A percentile compares a stretch with the other conserved stretches of the same genome.
These are phyloP conservation scores for Sanderia malayensis DNA, from an alignment of 30 jellyfish, hydroid and myxozoan genomes.

Conservation along the genomic window DNA sequence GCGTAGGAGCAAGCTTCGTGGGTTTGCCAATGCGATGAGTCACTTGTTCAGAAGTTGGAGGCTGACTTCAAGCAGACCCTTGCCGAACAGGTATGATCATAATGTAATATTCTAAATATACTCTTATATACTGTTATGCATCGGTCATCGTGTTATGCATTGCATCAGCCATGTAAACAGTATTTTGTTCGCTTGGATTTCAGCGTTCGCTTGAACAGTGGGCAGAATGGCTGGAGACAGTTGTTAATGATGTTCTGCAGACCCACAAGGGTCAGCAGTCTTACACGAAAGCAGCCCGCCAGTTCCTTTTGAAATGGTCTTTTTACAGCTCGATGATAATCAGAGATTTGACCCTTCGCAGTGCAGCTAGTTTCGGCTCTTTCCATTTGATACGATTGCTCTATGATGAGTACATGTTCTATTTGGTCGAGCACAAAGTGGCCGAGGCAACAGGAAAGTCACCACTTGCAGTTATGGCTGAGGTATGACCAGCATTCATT, in stretches of 20 bases:
- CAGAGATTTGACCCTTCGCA: constrained; percentile 92
- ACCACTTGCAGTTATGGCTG: constrained; percentile 99
- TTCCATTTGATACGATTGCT: constrained; percentile 88
- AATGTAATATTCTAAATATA: too few relatives aligned
- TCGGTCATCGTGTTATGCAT: too few relatives aligned
- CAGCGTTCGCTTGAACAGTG: constrained; percentile 98
- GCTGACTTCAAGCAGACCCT: constrained; percentile 88
- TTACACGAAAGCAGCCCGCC: constrained; percentile 96
- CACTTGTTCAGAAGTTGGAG: constrained; percentile 80
- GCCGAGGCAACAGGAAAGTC: constrained; percentile 97
- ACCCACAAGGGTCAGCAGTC: constrained; percentile 84
- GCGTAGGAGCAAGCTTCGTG: constrained; percentile 94
- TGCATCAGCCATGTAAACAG: too few relatives aligned
- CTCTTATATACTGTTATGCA: too few relatives aligned
- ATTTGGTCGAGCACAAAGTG: constrained; percentile 90
- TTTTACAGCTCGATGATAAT: constrained; percentile 94
- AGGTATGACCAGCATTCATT: constrained; percentile 48
- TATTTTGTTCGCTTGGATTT: too few relatives aligned
- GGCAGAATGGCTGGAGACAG: constrained; percentile 97
- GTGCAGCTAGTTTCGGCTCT: constrained; percentile 99
- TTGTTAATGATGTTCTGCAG: constrained; percentile 84
- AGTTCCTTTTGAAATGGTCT: constrained; percentile 93
- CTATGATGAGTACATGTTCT: constrained; percentile 96
- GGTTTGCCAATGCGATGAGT: constrained; percentile 98
- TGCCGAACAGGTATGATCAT: constrained; percentile 98